Percentiles rank a stretch among this genome's conserved stretches.
These are phyloP conservation scores for Pachypeltis micranthus DNA, from an alignment of 1,140 invertebrate species.

Conservation along the genomic window DNA sequence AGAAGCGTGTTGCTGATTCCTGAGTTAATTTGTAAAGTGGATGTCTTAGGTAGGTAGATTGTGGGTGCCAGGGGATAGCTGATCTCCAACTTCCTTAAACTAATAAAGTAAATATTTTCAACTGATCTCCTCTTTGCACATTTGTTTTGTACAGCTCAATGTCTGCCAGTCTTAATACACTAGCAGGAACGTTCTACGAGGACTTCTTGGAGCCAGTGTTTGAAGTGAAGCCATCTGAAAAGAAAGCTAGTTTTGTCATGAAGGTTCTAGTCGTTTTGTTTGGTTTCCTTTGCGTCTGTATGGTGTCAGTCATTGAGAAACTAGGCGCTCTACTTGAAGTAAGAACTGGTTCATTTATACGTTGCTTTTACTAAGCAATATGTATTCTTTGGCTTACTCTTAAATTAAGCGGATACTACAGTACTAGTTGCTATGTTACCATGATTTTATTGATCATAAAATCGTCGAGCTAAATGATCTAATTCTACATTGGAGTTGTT, in stretches of 20 bases:
- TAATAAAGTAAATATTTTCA: not conserved
- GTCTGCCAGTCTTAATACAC: conserved; percentile 64
- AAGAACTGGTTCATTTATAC: not conserved
- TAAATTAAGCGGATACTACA: no score
- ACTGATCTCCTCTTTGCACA: no score
- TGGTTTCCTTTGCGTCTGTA: conserved; percentile 45
- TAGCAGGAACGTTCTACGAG: conserved; percentile 71
- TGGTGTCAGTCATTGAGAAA: conserved; percentile 57
- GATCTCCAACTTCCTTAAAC: not conserved
- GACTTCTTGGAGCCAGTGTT: conserved; percentile 59
- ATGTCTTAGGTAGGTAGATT: not conserved
- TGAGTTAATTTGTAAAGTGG: conserved; percentile 45
- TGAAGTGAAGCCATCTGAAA: conserved; percentile 45
- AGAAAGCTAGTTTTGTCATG: conserved; percentile 52
- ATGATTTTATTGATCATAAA: no score
- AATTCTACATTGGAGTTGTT: no score
- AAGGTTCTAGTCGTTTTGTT: conserved; percentile 52
- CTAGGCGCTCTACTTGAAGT: conserved; percentile 51
- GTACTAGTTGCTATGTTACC: no score
- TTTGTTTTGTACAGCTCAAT: conserved; percentile 56
- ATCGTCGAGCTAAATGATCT: no score
- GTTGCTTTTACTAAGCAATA: not conserved
- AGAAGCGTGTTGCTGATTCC: conserved; percentile 58
- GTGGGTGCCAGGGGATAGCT: not conserved
- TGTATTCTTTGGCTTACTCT: no score